These are phyloP conservation scores for Drosophila kepulauana DNA, from an alignment of 1,140 invertebrate species.

Conservation along the genomic window DNA sequence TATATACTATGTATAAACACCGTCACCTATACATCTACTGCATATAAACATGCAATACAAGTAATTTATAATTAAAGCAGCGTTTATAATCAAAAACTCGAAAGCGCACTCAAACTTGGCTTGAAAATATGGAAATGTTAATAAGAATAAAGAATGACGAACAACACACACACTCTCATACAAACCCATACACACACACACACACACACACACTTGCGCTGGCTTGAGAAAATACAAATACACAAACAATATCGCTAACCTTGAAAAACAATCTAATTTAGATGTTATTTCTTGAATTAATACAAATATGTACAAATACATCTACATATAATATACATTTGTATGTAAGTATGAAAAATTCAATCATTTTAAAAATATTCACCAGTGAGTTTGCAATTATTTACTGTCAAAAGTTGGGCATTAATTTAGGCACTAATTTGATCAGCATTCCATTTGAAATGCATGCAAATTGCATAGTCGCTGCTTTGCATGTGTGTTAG, in stretches of 20 bases:
- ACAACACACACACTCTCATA: background rate
- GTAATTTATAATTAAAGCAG: constrained; percentile 51
- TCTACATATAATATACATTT: background rate
- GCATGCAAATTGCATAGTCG: constrained; percentile 18
- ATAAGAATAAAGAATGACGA: constrained; percentile 6
- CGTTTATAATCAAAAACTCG: constrained; percentile 39
- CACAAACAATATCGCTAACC: constrained; percentile 19
- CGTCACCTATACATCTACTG: background rate
- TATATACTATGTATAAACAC: constrained; percentile 23
- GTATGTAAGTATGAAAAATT: constrained; percentile 21
- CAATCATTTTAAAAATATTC: constrained; percentile 22
- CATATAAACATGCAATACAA: constrained; percentile 39
- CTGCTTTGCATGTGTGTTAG: background rate
- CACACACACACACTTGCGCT: background rate
- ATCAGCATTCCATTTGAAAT: constrained; percentile 43
- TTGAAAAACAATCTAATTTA: constrained; percentile 43
- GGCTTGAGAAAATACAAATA: constrained; percentile 14
- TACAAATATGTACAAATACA: background rate
- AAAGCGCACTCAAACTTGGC: constrained; percentile 28
- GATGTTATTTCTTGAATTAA: constrained; percentile 27
- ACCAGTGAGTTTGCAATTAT: constrained; percentile 16
- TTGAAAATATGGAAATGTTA: constrained; percentile 41
- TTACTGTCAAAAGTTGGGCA: constrained; percentile 34
- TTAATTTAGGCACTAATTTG: constrained; percentile 29
- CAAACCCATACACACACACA: background rate